phyloP scores from a whole-genome alignment of 1,140 invertebrate species.

The Drosophila albomicans region DNA sequence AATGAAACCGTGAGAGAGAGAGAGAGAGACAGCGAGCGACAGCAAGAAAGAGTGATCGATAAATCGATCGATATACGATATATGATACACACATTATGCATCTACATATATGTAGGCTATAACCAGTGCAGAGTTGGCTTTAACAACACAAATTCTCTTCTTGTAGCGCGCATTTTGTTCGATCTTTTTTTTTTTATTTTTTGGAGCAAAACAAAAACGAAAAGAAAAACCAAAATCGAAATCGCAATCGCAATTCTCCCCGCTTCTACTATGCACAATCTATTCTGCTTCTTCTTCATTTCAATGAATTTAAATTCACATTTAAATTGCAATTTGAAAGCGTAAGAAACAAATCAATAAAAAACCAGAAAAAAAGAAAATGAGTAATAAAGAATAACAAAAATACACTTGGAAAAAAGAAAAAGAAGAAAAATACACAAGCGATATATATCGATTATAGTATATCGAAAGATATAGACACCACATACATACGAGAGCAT shows the following conservation, averaged over 20 bases:
- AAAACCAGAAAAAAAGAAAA: constrained; percentile 12
- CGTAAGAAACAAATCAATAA: constrained; percentile 20
- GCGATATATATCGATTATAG: constrained; percentile 38
- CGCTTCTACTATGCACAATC: constrained; percentile 2
- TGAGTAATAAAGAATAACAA: background rate
- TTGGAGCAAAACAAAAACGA: constrained; percentile 2
- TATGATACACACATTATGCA: background rate
- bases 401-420: constrained; percentile 39
- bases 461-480: constrained; percentile 4
- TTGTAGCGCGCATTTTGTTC: constrained; percentile 1
- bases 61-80: constrained; percentile 2
- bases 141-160: background rate
- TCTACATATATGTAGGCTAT: background rate
- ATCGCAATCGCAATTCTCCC: background rate
- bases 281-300: constrained; percentile 38
- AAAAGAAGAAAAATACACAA: constrained; percentile 19
- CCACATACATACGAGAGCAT: too few relatives aligned
- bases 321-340: constrained; percentile 75
- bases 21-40: constrained; percentile 24
- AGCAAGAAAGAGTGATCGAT: constrained; percentile 3
- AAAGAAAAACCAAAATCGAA: background rate
- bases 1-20: constrained; percentile 4
- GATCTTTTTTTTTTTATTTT: background rate
- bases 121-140: constrained; percentile 4
- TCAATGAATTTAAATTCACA: constrained; percentile 70